phyloP scores from a whole-genome alignment of 2,797 vertebrate genomes.

The Rhynchotus rufescens region DNA sequence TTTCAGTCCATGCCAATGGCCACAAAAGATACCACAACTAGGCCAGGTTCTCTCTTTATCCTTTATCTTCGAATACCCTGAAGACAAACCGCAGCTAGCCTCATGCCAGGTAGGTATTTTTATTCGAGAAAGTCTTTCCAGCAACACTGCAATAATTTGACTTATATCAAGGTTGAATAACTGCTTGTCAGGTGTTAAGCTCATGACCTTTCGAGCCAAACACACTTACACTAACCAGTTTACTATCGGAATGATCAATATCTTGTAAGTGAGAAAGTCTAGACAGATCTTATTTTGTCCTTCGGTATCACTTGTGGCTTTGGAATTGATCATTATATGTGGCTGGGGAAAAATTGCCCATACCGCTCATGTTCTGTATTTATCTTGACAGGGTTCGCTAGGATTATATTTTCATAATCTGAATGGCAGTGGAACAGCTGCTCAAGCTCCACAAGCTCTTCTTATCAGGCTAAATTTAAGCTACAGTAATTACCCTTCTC shows the following conservation, averaged over 20 bases:
- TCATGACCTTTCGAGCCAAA: slow-evolving; percentile 70
- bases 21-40: not conserved
- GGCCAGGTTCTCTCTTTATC: not conserved
- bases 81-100: slow-evolving; percentile 40
- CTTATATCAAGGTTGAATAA: slow-evolving; percentile 71
- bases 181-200: slow-evolving; percentile 61
- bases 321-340: slow-evolving; percentile 62
- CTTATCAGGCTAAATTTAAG: slow-evolving; percentile 27
- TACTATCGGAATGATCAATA: slow-evolving; percentile 70
- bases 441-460: slow-evolving; percentile 13
- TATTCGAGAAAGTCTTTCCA: slow-evolving; percentile 27
- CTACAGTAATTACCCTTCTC: slow-evolving; percentile 2
- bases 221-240: slow-evolving; percentile 70
- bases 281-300: slow-evolving; percentile 74
- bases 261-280: slow-evolving; percentile 70
- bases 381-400: slow-evolving; percentile 36
- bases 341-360: slow-evolving; percentile 54
- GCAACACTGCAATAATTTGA: slow-evolving; percentile 47
- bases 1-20: not conserved
- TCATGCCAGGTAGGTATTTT: slow-evolving; percentile 1
- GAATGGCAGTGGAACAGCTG: slow-evolving; percentile 37
- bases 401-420: slow-evolving; percentile 39
- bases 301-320: slow-evolving; percentile 69
- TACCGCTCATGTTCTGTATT: slow-evolving; percentile 44
- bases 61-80: not conserved